Percentiles rank a stretch among this genome's conserved stretches.
Conservation (phyloP, 2,888 invertebrate genomes). For the Hecatera dysodea region DNA sequence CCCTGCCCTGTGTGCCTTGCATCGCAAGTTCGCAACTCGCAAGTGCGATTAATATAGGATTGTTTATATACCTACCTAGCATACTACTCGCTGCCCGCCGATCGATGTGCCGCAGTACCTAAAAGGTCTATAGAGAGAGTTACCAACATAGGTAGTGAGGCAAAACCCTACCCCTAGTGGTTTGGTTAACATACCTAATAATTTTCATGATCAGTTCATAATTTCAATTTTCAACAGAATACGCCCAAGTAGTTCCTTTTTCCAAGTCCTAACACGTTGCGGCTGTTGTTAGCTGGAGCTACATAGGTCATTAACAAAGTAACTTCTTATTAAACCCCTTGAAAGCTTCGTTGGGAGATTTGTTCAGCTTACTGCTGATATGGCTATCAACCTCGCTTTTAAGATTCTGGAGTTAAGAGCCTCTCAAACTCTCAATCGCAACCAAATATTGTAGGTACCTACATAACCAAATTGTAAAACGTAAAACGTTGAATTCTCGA, state of each 20-base stretch:
- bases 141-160: no score
- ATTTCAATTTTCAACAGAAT: not conserved
- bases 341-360: not conserved
- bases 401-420: not conserved
- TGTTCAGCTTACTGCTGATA: not conserved
- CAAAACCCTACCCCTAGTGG: not conserved
- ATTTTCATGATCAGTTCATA: not conserved
- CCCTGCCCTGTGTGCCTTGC: not conserved
- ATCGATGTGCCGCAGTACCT: not conserved
- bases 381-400: not conserved
- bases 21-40: not conserved
- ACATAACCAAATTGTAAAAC: no score
- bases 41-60: no score
- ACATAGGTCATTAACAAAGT: not conserved
- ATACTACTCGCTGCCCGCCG: not conserved
- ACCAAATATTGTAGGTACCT: no score
- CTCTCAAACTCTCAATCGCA: not conserved
- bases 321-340: not conserved
- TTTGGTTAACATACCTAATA: no score
- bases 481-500: conserved; percentile 4
- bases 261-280: not conserved
- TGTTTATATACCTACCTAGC: not conserved
- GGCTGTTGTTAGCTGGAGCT: not conserved
- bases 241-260: not conserved
- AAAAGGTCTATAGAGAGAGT: not conserved